Conservation (phyloP, 2,797 vertebrate species). For the Dallia pectoralis region DNA sequence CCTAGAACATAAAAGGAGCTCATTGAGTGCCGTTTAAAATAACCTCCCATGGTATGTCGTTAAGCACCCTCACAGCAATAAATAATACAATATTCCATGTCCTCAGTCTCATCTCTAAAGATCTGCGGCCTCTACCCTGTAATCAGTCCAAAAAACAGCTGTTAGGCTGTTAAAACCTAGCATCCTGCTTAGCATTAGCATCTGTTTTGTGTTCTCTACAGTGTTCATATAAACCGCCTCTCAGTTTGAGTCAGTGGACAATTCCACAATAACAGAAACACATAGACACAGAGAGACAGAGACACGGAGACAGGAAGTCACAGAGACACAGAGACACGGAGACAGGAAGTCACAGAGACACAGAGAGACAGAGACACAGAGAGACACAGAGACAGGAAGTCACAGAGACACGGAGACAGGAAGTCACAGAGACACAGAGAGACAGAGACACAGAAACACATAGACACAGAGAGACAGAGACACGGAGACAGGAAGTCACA, state of each 20-base stretch:
- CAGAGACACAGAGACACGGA: no score
- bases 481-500: no score
- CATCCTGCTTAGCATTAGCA: constrained; percentile 6
- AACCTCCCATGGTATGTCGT: not conserved
- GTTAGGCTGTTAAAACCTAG: constrained; percentile 1
- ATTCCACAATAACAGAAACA: no score
- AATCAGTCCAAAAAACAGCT: constrained; percentile 9
- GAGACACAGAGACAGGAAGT: no score
- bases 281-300: no score
- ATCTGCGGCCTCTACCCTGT: constrained; percentile 11
- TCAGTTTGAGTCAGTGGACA: not conserved
- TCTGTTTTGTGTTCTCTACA: constrained; percentile 10
- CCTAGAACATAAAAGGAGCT: not conserved
- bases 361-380: no score
- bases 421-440: no score
- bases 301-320: no score
- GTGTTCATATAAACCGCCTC: not conserved
- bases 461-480: no score
- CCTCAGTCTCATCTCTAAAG: constrained; percentile 4
- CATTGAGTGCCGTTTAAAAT: not conserved
- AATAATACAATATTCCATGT: not conserved
- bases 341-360: no score
- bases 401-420: no score
- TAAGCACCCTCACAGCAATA: not conserved
- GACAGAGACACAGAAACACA: no score